phyloP scores from a whole-genome alignment of 30 jellyfish, hydroid and myxozoan species.

The Hydra vulgaris region DNA sequence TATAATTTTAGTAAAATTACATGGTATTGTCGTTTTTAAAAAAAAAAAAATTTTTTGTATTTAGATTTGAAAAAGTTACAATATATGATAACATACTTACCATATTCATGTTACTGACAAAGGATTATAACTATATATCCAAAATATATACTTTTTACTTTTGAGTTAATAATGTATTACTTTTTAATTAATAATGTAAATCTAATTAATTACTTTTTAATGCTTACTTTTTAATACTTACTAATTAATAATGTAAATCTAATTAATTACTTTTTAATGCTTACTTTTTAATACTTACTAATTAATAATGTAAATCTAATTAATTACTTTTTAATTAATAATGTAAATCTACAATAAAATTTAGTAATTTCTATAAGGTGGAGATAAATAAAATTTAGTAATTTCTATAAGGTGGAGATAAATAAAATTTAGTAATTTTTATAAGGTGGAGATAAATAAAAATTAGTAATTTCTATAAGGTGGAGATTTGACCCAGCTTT shows the following conservation, averaged over 20 bases:
- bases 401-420: neutral
- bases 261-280: too few species aligned
- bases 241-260: too few species aligned
- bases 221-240: too few species aligned
- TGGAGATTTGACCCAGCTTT: neutral
- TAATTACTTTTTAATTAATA: too few species aligned
- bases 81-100: neutral
- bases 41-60: neutral
- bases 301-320: too few species aligned
- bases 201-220: too few species aligned
- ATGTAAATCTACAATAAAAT: neutral
- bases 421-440: neutral
- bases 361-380: neutral
- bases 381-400: neutral
- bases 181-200: too few species aligned
- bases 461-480: too few species aligned
- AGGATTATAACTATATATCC: neutral
- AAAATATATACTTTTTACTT: neutral
- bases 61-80: neutral
- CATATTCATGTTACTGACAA: neutral
- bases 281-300: too few species aligned
- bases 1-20: neutral
- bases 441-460: neutral
- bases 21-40: neutral
- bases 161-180: too few species aligned